Evolutionary conservation across 1,140 invertebrate species (phyloP).

Genomic region (Neodiprion pinetum): DNA sequence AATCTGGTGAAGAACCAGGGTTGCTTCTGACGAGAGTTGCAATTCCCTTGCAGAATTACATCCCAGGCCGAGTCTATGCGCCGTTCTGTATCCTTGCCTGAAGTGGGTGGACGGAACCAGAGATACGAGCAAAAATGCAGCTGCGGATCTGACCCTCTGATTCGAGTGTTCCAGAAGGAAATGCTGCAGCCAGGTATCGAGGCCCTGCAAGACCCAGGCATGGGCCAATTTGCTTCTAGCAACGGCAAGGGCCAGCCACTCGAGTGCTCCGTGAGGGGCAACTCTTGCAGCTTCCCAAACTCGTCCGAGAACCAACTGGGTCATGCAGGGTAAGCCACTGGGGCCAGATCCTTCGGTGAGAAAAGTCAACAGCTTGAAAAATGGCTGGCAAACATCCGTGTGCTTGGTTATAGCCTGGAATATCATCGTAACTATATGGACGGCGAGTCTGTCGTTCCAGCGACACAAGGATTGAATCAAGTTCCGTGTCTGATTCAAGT

Average conservation of each 20-base stretch:
- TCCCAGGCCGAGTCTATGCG: constrained; percentile 61
- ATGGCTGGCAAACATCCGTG: constrained; percentile 87
- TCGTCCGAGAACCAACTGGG: constrained; percentile 82
- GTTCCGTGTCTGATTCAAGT: constrained; percentile 89
- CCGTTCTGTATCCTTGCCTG: constrained; percentile 80
- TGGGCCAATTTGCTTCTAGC: constrained; percentile 89
- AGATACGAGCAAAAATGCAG: constrained; percentile 85
- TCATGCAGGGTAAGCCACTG: constrained; percentile 86
- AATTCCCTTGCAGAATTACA: constrained; percentile 58
- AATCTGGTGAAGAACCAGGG: constrained; percentile 83
- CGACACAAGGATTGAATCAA: constrained; percentile 90
- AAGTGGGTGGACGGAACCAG: constrained; percentile 89
- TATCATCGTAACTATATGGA: constrained; percentile 86
- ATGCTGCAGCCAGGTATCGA: constrained; percentile 89
- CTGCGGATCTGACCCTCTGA: constrained; percentile 84
- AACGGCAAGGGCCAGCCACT: constrained; percentile 84
- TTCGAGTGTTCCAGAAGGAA: constrained; percentile 87
- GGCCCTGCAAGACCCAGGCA: constrained; percentile 84
- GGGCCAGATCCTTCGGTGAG: constrained; percentile 78
- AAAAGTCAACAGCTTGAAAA: constrained; percentile 88
- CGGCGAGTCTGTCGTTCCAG: constrained; percentile 87
- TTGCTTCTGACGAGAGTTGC: constrained; percentile 73
- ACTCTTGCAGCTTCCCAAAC: constrained; percentile 92
- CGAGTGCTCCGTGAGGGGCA: constrained; percentile 87
- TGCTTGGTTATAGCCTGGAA: constrained; percentile 90